phyloP scores from a whole-genome alignment of 2,797 vertebrate species.

The Parauchenoglanis punctatus region DNA sequence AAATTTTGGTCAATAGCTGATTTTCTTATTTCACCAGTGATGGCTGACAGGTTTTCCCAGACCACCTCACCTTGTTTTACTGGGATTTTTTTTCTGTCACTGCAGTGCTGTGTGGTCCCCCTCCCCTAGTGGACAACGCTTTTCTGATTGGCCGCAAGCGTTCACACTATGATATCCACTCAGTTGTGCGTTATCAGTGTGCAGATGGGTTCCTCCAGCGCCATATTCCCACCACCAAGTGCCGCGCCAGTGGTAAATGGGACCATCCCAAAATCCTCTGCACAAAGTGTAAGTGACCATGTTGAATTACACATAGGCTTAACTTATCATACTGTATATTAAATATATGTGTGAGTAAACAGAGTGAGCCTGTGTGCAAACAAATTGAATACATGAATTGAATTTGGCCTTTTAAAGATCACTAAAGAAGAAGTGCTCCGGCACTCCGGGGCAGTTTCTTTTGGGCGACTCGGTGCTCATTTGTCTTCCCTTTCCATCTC shows the following conservation, averaged over 20 bases:
- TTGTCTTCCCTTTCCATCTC: slow-evolving; percentile 36
- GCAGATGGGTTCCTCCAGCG: slow-evolving; percentile 87
- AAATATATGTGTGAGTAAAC: no score
- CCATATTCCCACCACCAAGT: slow-evolving; percentile 87
- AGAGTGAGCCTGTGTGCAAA: background rate
- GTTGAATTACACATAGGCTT: background rate
- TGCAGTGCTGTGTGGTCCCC: slow-evolving; percentile 88
- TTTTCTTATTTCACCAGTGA: background rate
- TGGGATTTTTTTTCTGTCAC: slow-evolving; percentile 9
- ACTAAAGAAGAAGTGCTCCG: background rate
- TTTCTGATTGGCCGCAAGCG: slow-evolving; percentile 84
- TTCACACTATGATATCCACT: slow-evolving; percentile 89
- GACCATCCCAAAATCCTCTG: slow-evolving; percentile 92
- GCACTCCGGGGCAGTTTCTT: background rate
- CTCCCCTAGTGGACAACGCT: slow-evolving; percentile 87
- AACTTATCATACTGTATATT: background rate
- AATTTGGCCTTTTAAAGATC: slow-evolving; percentile 1
- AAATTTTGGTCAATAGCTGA: background rate
- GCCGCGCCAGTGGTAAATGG: slow-evolving; percentile 92
- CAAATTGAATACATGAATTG: background rate
- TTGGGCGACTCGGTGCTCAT: background rate
- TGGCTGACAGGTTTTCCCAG: background rate
- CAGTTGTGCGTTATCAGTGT: slow-evolving; percentile 91
- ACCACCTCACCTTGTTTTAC: background rate
- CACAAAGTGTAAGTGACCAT: slow-evolving; percentile 84